Base-by-base conservation (phyloP, 2,888 invertebrate genomes). In the Pandemis cinnamomeana region DNA sequence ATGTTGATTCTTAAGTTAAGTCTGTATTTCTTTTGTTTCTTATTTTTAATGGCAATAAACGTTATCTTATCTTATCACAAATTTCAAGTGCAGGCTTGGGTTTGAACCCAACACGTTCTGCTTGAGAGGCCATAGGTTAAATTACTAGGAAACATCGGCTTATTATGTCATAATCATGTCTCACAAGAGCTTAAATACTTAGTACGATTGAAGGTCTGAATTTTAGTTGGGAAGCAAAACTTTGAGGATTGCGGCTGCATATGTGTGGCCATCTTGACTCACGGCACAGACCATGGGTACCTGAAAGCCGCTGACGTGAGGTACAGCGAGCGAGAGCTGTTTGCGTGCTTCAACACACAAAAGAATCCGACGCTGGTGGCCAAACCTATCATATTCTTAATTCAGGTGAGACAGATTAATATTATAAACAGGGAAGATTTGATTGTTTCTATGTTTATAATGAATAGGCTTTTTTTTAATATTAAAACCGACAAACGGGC, bases 191-290 rank as follows among this genome's bases (percentile, higher is more conserved):
- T 36, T 2, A 36, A 36, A 36, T 36, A 36, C 27, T 36, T 36
- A 36, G 27, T 36, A 36, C 27, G 27, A 36, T 36, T 36, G 0
- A 53, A 53, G 8, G 10, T 11, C 27, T 41, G 13, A 7, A 46
- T 44, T 64, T 46, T 11, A 64, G 46, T 64, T n/a, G 42, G 63
- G 7, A 10, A 27, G 11, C 63, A 46, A 20, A 44, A 64, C 46
- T 64, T 46, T 48, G 27, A 64, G 11, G 46, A 64, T 7, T 36
- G 13, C 10, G 66, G 66, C 7, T 71, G 71, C 10, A 48, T 71
- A 48, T 71, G 71, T 36, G 64, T 71, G 58, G 71, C 58, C 7
- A 41, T 71, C 5, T 55, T 71, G 27, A 71, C 71, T 11, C 71
- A 71, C 41, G 71, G 71, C 1, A 46, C 58, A 10, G 71, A 71